Evolutionary conservation across 35 echinoderm and acorn worm species (phyloP).

Genomic region (Lytechinus variegatus): DNA sequence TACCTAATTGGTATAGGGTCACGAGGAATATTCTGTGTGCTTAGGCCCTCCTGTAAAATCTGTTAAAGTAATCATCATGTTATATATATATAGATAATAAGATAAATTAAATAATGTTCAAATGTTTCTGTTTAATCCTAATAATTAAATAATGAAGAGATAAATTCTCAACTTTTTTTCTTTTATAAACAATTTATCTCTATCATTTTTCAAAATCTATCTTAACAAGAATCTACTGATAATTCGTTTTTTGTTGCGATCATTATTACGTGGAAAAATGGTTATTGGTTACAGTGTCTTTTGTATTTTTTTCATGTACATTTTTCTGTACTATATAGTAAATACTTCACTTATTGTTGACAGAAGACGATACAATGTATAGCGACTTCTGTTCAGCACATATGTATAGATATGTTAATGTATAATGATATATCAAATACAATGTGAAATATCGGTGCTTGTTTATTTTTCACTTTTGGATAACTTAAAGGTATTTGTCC

Average conservation of each 20-base stretch:
- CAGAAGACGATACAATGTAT: not conserved
- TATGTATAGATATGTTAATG: not conserved
- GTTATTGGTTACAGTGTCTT: not conserved
- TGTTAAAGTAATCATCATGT: not conserved
- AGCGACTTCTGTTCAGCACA: not conserved
- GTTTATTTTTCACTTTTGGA: not conserved
- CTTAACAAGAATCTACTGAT: too few relatives aligned
- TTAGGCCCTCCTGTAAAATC: not conserved
- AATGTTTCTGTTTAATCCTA: too few relatives aligned
- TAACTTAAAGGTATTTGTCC: too few relatives aligned
- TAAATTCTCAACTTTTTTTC: too few relatives aligned
- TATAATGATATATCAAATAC: not conserved
- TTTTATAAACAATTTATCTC: too few relatives aligned
- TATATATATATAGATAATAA: too few relatives aligned
- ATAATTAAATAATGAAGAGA: too few relatives aligned
- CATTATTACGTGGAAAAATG: too few relatives aligned
- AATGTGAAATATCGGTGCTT: not conserved
- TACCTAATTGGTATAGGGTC: not conserved
- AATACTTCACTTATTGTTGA: not conserved
- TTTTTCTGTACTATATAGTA: not conserved
- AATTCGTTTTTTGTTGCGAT: too few relatives aligned
- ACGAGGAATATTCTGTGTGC: not conserved
- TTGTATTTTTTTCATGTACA: not conserved
- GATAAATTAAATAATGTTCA: too few relatives aligned
- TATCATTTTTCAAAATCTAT: too few relatives aligned